phyloP scores from a whole-genome alignment of 2,888 invertebrate species.

The Tipula vernalis region DNA sequence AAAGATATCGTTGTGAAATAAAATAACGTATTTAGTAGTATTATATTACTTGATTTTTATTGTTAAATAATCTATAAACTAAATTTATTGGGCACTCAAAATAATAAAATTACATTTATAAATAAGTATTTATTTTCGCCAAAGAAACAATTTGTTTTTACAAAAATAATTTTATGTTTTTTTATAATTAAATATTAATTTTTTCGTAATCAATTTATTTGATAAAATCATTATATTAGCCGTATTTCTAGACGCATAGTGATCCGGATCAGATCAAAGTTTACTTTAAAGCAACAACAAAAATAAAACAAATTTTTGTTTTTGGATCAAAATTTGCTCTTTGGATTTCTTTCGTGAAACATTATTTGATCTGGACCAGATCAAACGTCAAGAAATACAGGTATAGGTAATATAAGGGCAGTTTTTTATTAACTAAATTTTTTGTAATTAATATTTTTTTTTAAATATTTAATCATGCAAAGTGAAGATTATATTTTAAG shows the following conservation, averaged over 20 bases:
- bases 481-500: neutral
- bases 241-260: too few species aligned
- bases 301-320: too few species aligned
- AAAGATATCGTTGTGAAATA: conserved; percentile 10
- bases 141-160: neutral
- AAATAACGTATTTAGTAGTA: conserved; percentile 11
- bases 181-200: neutral
- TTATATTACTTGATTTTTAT: conserved; percentile 16
- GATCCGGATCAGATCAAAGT: too few species aligned
- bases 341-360: too few species aligned
- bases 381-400: too few species aligned
- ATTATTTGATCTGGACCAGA: too few species aligned
- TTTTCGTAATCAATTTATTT: neutral
- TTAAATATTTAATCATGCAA: neutral
- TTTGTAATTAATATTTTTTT: neutral
- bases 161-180: neutral
- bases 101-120: conserved; percentile 6
- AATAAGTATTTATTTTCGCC: neutral
- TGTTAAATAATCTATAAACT: conserved; percentile 34
- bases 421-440: neutral
- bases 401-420: neutral
- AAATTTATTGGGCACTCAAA: conserved; percentile 43
- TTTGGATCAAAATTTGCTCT: too few species aligned
- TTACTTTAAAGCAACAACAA: too few species aligned
- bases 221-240: neutral